Base-by-base conservation (phyloP, 2,888 invertebrate species). In the Drosophila melanocephala region DNA sequence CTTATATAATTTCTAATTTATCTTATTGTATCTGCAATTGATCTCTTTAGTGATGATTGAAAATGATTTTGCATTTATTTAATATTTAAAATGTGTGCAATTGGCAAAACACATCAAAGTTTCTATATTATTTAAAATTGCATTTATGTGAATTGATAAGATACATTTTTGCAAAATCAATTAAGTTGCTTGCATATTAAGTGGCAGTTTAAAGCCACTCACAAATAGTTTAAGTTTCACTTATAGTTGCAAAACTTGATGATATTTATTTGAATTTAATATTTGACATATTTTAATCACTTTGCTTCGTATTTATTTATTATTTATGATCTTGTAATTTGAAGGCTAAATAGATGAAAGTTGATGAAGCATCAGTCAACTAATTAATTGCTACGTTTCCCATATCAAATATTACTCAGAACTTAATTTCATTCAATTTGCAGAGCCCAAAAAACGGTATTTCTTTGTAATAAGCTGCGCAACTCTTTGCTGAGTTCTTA, bases 401-500 rank as follows among this genome's bases (percentile, higher is more conserved):
- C 19, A 16, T 51, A 32, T 32, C 12, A 37, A 33, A 22, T 22
- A 3, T 30, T 30, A 51, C 39, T 47, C 39, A 30, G 51, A 14
- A 26, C 35, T 28, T 50, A 5, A 42, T n/a, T 39, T 44, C 42
- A 44, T n/a, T 35, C 12, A 2, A 6, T 4, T 16, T 33, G 19
- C 19, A 16, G 37, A 7, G 7, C 26, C 22, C 19, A 6, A 32
- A 39, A 12, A 22, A 26, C 4, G 3, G 19, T 1, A 0, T 30
- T 30, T 57, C 10, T 37, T 59, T 16, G 10, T 10, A 19, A n/a
- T 7, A 19, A 56, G 35, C 35, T 68, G 44, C 62, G 42, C 53
- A 70, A 67, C 32, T 37, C 61, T 42, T 61, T 52, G 32, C 9
- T 26, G 33, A 14, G n/a, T 19, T 47, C 52, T 68, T 77, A 71